Evolutionary conservation across 2,888 invertebrate genomes (phyloP).

Genomic region (Polymixis lichenea): DNA sequence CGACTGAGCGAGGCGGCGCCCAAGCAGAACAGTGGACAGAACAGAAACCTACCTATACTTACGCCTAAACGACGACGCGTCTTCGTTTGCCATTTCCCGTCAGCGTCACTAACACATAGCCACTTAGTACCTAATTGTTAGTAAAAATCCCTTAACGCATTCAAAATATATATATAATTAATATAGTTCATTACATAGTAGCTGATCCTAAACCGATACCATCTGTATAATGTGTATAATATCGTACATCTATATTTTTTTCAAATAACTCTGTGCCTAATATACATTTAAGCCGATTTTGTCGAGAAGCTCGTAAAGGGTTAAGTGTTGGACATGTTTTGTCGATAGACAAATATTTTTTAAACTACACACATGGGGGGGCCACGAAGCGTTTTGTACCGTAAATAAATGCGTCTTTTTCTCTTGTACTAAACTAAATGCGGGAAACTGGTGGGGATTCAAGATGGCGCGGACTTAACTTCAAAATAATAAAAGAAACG

Average conservation of each 20-base stretch:
- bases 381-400: conserved; percentile 74
- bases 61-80: conserved; percentile 70
- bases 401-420: conserved; percentile 73
- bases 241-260: conserved; percentile 84
- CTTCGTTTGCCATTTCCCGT: conserved; percentile 76
- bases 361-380: conserved; percentile 66
- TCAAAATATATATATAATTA: conserved; percentile 89
- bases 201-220: conserved; percentile 84
- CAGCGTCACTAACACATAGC: conserved; percentile 79
- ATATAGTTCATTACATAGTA: conserved; percentile 83
- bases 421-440: conserved; percentile 72
- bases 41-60: conserved; percentile 79
- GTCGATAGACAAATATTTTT: conserved; percentile 71
- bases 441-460: conserved; percentile 51
- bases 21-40: conserved; percentile 68
- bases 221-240: conserved; percentile 87
- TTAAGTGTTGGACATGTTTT: conserved; percentile 82
- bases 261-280: conserved; percentile 89
- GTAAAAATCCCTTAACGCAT: conserved; percentile 90
- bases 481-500: conserved; percentile 37
- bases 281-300: conserved; percentile 89
- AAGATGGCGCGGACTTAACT: conserved; percentile 66
- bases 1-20: conserved; percentile 72
- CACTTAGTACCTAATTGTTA: conserved; percentile 88
- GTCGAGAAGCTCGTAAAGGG: conserved; percentile 87